A percentile compares a stretch with the other conserved stretches of the same genome.
Conservation (phyloP, 2,888 invertebrate species). For the Salpingus planirostris region DNA sequence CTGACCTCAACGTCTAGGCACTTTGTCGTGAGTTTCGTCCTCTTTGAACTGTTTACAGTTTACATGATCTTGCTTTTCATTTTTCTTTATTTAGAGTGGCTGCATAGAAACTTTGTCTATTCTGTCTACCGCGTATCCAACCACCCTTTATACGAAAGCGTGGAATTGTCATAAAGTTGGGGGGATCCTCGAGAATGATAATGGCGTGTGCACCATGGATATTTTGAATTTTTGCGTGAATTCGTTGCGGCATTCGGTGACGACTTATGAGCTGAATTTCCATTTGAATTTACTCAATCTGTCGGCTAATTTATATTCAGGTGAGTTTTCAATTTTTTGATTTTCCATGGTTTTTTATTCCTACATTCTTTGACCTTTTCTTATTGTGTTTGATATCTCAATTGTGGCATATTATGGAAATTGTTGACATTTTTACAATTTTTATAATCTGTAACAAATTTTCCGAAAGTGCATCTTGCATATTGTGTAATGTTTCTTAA, state of each 20-base stretch:
- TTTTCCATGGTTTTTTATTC: too few species aligned
- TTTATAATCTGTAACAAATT: too few species aligned
- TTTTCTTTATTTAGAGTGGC: conserved; percentile 54
- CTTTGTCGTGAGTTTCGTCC: conserved; percentile 53
- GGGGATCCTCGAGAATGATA: not conserved
- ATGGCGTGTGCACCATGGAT: conserved; percentile 26
- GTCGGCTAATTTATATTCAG: conserved; percentile 50
- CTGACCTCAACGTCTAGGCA: conserved; percentile 57
- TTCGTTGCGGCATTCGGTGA: conserved; percentile 44
- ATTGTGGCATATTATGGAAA: too few species aligned
- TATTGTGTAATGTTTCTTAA: not conserved
- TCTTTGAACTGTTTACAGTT: too few species aligned
- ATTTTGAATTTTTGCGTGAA: conserved; percentile 36
- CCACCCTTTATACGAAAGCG: conserved; percentile 56
- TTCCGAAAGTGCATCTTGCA: not conserved
- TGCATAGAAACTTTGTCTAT: conserved; percentile 59
- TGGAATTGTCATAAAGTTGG: conserved; percentile 49
- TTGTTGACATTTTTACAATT: too few species aligned
- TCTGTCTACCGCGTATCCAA: conserved; percentile 57
- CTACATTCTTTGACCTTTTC: too few species aligned
- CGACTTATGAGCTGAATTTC: conserved; percentile 48
- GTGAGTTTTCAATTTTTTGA: conserved; percentile 27
- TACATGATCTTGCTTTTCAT: too few species aligned
- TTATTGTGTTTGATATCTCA: too few species aligned
- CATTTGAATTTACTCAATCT: conserved; percentile 45